A percentile compares a stretch with the other conserved stretches of the same genome.
These are phyloP conservation scores for Mizuhopecten yessoensis DNA, from an alignment of 1,140 invertebrate genomes.

Conservation along the genomic window DNA sequence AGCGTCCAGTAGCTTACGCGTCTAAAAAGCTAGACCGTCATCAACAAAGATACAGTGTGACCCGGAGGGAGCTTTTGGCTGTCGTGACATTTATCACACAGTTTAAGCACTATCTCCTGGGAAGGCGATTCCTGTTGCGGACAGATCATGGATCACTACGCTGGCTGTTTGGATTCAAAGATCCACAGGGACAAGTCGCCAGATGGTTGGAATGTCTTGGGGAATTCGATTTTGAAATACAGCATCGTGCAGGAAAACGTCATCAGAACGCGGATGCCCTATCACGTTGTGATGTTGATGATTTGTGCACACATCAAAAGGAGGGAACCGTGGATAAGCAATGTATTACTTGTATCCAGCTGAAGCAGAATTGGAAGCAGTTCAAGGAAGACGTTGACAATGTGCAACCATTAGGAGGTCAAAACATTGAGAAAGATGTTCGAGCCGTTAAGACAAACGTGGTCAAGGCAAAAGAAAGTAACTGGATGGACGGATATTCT, in stretches of 20 bases:
- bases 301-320: too few relatives aligned
- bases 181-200: conserved; percentile 68
- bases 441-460: too few relatives aligned
- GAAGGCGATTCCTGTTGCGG: conserved; percentile 61
- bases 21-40: conserved; percentile 40
- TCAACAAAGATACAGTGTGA: conserved; percentile 67
- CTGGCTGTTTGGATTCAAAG: conserved; percentile 61
- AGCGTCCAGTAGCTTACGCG: conserved; percentile 29
- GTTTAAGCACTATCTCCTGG: conserved; percentile 66
- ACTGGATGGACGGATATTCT: too few relatives aligned
- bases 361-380: too few relatives aligned
- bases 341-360: too few relatives aligned
- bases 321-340: too few relatives aligned
- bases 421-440: too few relatives aligned
- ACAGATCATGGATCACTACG: conserved; percentile 69
- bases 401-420: too few relatives aligned
- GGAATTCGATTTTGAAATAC: conserved; percentile 70
- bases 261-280: conserved; percentile 73
- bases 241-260: conserved; percentile 65
- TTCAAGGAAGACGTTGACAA: too few relatives aligned
- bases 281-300: too few relatives aligned
- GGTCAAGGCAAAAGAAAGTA: too few relatives aligned
- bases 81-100: conserved; percentile 57
- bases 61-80: conserved; percentile 68
- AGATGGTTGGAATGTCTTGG: conserved; percentile 71